These are phyloP conservation scores for Chymomyza fuscimana DNA, from an alignment of 2,888 invertebrate genomes.

Conservation along the genomic window DNA sequence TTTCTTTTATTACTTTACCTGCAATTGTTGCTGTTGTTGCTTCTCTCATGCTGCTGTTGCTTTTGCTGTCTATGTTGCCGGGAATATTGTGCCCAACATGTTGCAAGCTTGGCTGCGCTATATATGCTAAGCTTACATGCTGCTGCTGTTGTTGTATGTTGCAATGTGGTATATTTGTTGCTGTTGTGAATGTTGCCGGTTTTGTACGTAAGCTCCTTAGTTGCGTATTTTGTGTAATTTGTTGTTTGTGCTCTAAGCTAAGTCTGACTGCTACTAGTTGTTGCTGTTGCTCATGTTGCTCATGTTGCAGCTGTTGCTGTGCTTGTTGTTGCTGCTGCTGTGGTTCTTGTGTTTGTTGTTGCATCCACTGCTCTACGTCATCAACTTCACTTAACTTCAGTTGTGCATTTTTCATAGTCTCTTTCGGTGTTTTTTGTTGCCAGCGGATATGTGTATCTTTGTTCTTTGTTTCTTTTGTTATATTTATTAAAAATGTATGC, in stretches of 20 bases:
- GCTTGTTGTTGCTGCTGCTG: constrained; percentile 29
- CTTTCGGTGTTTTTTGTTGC: constrained; percentile 69
- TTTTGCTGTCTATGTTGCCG: constrained; percentile 51
- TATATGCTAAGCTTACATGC: neutral
- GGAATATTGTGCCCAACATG: neutral
- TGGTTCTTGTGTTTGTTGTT: constrained; percentile 12
- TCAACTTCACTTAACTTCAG: constrained; percentile 70
- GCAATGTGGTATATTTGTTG: constrained; percentile 39
- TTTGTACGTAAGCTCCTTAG: constrained; percentile 70
- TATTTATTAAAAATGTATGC: constrained; percentile 20
- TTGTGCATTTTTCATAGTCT: constrained; percentile 76
- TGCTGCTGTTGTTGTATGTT: constrained; percentile 24
- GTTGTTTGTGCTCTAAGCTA: constrained; percentile 39
- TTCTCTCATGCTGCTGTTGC: neutral
- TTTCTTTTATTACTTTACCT: constrained; percentile 38
- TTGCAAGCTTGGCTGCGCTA: constrained; percentile 21
- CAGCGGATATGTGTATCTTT: constrained; percentile 55
- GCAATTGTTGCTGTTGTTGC: constrained; percentile 16
- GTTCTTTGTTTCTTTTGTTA: constrained; percentile 19
- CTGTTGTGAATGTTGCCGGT: constrained; percentile 34
- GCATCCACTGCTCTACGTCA: constrained; percentile 62
- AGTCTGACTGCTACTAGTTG: constrained; percentile 25
- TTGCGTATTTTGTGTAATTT: constrained; percentile 55
- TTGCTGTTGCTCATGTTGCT: constrained; percentile 32
- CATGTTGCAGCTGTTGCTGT: constrained; percentile 45